Evolutionary conservation across 2,888 invertebrate species (phyloP), one percentile per base, ranked within the genome.

Genomic region (Meliscaeva auricollis): DNA sequence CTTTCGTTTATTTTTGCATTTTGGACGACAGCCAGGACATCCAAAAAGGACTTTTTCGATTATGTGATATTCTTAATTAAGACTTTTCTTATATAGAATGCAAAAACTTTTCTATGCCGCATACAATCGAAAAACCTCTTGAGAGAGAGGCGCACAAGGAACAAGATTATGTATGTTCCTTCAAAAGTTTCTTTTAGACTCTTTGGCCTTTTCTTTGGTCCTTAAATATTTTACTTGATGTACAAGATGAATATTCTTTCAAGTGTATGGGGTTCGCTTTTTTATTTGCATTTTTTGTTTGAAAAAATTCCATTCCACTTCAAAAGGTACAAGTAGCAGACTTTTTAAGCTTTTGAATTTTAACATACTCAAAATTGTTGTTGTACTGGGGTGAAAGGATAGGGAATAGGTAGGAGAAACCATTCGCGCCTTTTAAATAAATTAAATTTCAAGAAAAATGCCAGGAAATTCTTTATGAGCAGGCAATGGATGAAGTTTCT

Each of bases 11-110:
- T 30, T 6, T n/a, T 50, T 30, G n/a, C 54, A 70, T 66, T 22
- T 50, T 50, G 46, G 48, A 60, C 58, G 13, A 35, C 11, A 48
- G 20, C 32, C 56, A 69, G 68, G 17, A 11, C 6, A 35, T 11
- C 68, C 20, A 3, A 78, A 58, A 74, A 69, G 64, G 66, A n/a
- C n/a, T n/a, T 52, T 83, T 68, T 84, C 66, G 79, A 79, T 84
- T 84, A 84, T 75, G 56, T 52, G 74, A 84, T 84, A 84, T 79
- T 84, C 75, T 76, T 84, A 84, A 84, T 84, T 84, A 79, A 84
- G 79, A 72, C 68, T 70, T 73, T 46, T 69, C 62, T 52, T 76
- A 15, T 52, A 44, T 64, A 22, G 50, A 60, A 46, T 38, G 74
- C 64, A 58, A 35, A 69, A 74, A 78, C 50, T 79, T 83, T 83